phyloP scores from a whole-genome alignment of 1,140 invertebrate species.

The Drosophila sucinea region DNA sequence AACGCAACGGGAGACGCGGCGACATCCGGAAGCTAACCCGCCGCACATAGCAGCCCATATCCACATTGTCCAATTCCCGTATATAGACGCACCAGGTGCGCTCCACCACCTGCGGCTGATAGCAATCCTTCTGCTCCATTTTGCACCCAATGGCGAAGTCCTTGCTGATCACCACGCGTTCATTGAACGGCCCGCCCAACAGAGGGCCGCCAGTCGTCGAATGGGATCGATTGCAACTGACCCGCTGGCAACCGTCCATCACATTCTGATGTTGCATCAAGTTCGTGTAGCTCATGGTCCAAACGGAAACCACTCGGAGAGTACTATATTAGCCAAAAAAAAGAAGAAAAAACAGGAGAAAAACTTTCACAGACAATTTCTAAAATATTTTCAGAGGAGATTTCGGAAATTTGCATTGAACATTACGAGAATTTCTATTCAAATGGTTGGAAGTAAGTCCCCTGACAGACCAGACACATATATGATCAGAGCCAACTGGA shows the following conservation, averaged over 20 bases:
- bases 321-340: not conserved
- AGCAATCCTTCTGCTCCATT: constrained; percentile 48
- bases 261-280: constrained; percentile 30
- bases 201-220: too few species aligned
- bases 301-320: not conserved
- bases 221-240: constrained; percentile 48
- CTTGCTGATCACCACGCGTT: constrained; percentile 44
- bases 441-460: not conserved
- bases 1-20: constrained; percentile 54
- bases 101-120: constrained; percentile 50
- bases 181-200: too few species aligned
- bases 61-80: constrained; percentile 22
- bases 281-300: constrained; percentile 41
- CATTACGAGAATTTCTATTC: not conserved
- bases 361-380: not conserved
- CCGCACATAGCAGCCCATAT: constrained; percentile 47
- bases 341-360: not conserved
- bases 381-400: not conserved
- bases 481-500: not conserved
- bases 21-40: constrained; percentile 66
- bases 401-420: not conserved
- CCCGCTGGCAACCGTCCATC: constrained; percentile 45
- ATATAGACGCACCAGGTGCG: constrained; percentile 68
- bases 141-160: constrained; percentile 53
- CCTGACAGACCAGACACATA: too few species aligned